Evolutionary conservation across 2,888 invertebrate species (phyloP).

Genomic region (Hartigia nigra): DNA sequence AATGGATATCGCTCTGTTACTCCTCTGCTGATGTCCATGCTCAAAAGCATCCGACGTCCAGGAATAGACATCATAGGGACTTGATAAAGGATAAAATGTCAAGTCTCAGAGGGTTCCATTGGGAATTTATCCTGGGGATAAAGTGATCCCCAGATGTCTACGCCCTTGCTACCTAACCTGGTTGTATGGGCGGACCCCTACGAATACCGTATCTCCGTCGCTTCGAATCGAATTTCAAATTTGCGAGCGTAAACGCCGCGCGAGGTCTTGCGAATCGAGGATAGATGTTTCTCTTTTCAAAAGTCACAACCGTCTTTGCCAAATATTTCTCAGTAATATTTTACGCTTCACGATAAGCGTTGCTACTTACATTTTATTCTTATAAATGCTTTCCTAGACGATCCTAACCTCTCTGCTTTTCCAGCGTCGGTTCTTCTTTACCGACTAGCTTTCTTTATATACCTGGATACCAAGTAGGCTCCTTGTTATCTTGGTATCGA

Average conservation of each 20-base stretch:
- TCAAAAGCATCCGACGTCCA: background rate
- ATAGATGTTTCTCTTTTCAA: background rate
- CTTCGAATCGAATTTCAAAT: conserved; percentile 24
- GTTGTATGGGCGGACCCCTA: background rate
- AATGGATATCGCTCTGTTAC: background rate
- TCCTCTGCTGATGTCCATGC: background rate
- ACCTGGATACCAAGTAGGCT: background rate
- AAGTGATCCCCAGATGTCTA: background rate
- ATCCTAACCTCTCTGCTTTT: background rate
- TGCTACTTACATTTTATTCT: background rate
- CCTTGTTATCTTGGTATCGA: background rate
- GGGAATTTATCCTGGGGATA: background rate
- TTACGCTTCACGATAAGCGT: background rate
- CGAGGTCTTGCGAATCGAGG: background rate
- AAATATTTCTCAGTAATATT: background rate
- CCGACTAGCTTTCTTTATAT: background rate
- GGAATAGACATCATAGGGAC: background rate
- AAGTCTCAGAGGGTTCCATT: background rate
- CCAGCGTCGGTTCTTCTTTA: background rate
- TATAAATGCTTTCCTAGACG: background rate
- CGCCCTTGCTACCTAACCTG: background rate
- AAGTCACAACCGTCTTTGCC: background rate
- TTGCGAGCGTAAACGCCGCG: conserved; percentile 1
- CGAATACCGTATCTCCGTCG: background rate
- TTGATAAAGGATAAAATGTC: background rate